Conservation (phyloP, 2,888 invertebrate genomes). For the Andrena chrysosceles region DNA sequence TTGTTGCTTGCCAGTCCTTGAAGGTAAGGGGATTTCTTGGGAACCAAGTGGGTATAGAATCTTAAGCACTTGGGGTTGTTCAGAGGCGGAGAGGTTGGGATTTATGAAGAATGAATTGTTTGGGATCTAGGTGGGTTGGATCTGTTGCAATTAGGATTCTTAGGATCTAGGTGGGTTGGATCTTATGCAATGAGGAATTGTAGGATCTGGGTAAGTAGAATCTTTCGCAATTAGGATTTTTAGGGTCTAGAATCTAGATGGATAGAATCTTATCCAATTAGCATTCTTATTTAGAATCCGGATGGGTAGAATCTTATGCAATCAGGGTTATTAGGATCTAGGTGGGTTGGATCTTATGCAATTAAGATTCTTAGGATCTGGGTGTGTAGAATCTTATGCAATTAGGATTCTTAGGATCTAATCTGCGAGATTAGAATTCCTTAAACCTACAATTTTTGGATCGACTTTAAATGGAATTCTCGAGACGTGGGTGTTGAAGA, state of each 20-base stretch:
- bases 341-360: not conserved
- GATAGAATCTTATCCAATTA: not conserved
- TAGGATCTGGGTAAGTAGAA: not conserved
- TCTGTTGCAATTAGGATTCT: no score
- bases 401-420: not conserved
- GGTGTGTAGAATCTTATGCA: not conserved
- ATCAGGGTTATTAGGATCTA: no score
- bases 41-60: no score
- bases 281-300: not conserved
- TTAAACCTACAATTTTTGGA: not conserved
- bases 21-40: not conserved
- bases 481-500: slow-evolving; percentile 37
- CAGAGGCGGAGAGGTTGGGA: no score
- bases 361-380: not conserved
- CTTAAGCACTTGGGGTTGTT: no score
- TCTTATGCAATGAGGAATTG: not conserved
- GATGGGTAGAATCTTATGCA: no score
- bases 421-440: not conserved
- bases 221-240: not conserved
- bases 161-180: not conserved
- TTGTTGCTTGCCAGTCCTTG: not conserved
- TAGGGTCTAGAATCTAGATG: not conserved
- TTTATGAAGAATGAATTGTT: no score
- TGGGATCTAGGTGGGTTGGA: no score
- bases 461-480: not conserved